phyloP scores from a whole-genome alignment of 2,888 invertebrate genomes.

The Chalcosyrphus nemorum region DNA sequence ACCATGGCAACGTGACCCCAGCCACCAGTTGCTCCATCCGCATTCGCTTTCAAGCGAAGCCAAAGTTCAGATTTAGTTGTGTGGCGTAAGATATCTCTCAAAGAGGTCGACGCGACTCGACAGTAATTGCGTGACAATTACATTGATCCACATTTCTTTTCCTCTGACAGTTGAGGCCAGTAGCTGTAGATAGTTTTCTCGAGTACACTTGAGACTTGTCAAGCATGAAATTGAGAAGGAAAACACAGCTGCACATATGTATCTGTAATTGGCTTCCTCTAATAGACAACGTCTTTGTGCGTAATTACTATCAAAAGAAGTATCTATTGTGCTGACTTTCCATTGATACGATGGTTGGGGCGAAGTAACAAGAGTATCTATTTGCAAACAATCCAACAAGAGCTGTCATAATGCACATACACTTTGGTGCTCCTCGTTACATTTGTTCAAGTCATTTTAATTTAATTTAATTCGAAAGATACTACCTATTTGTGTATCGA shows the following conservation, averaged over 20 bases:
- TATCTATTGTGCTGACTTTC: neutral
- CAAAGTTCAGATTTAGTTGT: conserved; percentile 46
- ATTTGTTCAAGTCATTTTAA: neutral
- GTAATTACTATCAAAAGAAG: conserved; percentile 21
- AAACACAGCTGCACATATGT: conserved; percentile 6
- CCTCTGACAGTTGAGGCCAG: conserved; percentile 13
- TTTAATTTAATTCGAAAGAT: too few relatives aligned
- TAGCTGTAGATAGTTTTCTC: conserved; percentile 8
- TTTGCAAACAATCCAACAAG: conserved; percentile 3
- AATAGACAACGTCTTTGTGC: conserved; percentile 13
- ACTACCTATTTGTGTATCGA: neutral
- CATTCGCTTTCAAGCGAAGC: neutral
- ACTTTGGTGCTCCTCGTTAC: neutral
- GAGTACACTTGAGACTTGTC: conserved; percentile 20
- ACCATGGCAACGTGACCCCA: conserved; percentile 23
- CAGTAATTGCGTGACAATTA: conserved; percentile 58
- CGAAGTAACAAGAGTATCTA: neutral
- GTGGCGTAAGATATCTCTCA: conserved; percentile 4
- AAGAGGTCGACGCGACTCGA: too few relatives aligned
- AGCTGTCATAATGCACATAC: conserved; percentile 22
- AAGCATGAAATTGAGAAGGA: conserved; percentile 36
- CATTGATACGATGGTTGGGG: neutral
- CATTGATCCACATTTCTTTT: conserved; percentile 35
- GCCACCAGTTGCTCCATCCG: neutral
- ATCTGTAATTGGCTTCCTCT: conserved; percentile 27